Percentiles rank a stretch among this genome's conserved stretches.
These are phyloP conservation scores for Eleutherodactylus coqui DNA, from an alignment of 2,797 vertebrate species.

Conservation along the genomic window DNA sequence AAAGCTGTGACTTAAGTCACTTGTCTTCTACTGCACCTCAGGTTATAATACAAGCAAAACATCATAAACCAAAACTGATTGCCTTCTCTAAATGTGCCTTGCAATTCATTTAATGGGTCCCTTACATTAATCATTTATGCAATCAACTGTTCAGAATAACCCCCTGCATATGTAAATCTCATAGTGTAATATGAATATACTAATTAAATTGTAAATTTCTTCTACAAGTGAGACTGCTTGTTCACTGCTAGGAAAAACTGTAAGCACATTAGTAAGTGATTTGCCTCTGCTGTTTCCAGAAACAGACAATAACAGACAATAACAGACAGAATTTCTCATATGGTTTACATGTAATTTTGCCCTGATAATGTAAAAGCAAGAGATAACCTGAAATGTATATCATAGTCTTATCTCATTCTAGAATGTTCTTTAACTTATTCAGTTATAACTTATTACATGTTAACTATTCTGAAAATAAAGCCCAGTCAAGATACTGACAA, in stretches of 20 bases:
- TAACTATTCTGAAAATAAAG: neutral
- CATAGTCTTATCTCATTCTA: neutral
- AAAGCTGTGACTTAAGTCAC: constrained; percentile 12
- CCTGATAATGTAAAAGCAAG: constrained; percentile 72
- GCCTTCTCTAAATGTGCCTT: constrained; percentile 30
- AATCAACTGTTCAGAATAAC: constrained; percentile 51
- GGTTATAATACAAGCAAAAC: constrained; percentile 48
- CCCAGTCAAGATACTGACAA: neutral
- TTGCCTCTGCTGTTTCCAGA: constrained; percentile 5
- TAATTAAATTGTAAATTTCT: constrained; percentile 40
- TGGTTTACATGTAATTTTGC: constrained; percentile 71
- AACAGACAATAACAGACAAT: constrained; percentile 32
- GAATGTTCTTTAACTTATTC: neutral
- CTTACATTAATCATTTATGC: constrained; percentile 49
- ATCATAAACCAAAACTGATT: constrained; percentile 40
- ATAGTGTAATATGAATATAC: constrained; percentile 36
- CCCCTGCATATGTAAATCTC: constrained; percentile 34
- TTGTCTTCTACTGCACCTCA: constrained; percentile 22
- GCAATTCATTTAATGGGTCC: constrained; percentile 37
- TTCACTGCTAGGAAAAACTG: constrained; percentile 29
- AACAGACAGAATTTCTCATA: constrained; percentile 72
- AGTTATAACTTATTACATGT: neutral
- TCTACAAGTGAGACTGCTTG: constrained; percentile 33
- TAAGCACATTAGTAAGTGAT: constrained; percentile 41
- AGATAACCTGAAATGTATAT: neutral